Evolutionary conservation across 1,140 invertebrate species (phyloP), one percentile per base, ranked within the genome.

Genomic region (Lanistes nyassanus): DNA sequence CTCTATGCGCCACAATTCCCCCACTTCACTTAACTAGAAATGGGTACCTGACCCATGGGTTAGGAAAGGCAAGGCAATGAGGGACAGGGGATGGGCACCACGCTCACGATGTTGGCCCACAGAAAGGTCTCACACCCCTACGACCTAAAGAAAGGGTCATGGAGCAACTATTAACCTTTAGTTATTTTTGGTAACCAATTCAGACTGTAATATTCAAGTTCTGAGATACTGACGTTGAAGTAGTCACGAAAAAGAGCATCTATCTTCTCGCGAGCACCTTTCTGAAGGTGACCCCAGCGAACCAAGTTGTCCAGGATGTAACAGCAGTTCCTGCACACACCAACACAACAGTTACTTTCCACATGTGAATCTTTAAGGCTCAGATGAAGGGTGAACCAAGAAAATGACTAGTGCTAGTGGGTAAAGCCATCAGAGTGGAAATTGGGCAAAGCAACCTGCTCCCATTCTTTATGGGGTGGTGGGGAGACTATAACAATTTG

Each of bases 301-400:
- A 86, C 75, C 36, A 85, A 66, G 26, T 77, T 75, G 76, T 86
- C 84, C 36, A 85, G 55, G 9, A 86, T 55, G 79, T 80, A 86
- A 68, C 86, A 86, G 53, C 80, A 81, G 58, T 85, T 87, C 70
- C 83, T 86, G 72, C n/a, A 60, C 56, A 26, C 56, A 60, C 11
- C 23, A 26, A 60, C 11, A 23, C 56, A 60, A 60, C 5, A 60
- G 9, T 60, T 23, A 60, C 13, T 60, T 11, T 29, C n/a, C 53
- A 55, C n/a, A 13, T 16, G n/a, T n/a, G n/a, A n/a, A 16, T 16
- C 13, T n/a, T 13, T 16, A 16, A 55, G 53, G 53, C 53, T 55
- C n/a, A 55, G 53, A 16, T 13, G 13, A 55, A 55, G 53, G 58
- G 7, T 23, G 23, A 13, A 55, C 13, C n/a, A 55, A 55, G n/a